These are phyloP conservation scores for Tenualosa ilisha DNA, from an alignment of 2,797 vertebrate species.

Conservation along the genomic window DNA sequence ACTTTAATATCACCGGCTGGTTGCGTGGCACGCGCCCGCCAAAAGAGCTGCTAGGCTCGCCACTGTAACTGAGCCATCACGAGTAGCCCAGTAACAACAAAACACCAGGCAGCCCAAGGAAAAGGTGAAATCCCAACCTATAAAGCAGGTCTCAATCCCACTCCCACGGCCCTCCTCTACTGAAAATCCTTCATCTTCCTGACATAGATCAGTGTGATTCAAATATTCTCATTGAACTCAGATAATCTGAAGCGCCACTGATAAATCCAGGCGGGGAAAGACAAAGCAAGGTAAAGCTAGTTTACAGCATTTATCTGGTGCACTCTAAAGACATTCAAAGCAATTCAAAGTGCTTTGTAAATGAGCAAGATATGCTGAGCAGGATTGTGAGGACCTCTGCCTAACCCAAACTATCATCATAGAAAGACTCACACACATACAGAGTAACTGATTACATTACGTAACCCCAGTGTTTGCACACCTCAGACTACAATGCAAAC, in stretches of 20 bases:
- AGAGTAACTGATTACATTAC: not conserved
- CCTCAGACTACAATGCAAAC: not conserved
- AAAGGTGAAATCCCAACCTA: not conserved
- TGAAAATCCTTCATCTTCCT: not conserved
- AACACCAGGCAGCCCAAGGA: not conserved
- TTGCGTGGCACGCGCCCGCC: not conserved
- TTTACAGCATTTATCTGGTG: not conserved
- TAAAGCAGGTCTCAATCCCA: not conserved
- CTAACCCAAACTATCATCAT: not conserved
- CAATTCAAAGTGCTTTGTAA: not conserved
- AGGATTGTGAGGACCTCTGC: not conserved
- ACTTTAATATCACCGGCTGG: conserved; percentile 5
- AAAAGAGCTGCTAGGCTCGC: not conserved
- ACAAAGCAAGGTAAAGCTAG: not conserved
- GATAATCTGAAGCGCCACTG: not conserved
- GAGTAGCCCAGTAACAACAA: not conserved
- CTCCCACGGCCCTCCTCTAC: not conserved
- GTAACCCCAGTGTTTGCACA: not conserved
- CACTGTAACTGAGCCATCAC: not conserved
- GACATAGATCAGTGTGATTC: not conserved
- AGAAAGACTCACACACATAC: no score
- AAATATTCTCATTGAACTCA: not conserved
- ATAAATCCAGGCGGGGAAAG: not conserved
- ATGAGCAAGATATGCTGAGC: not conserved
- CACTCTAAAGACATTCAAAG: not conserved